Percentiles rank a stretch among this genome's conserved stretches.
Conservation (phyloP, 2,113 vertebrate species). For the Tragulus kanchil region DNA sequence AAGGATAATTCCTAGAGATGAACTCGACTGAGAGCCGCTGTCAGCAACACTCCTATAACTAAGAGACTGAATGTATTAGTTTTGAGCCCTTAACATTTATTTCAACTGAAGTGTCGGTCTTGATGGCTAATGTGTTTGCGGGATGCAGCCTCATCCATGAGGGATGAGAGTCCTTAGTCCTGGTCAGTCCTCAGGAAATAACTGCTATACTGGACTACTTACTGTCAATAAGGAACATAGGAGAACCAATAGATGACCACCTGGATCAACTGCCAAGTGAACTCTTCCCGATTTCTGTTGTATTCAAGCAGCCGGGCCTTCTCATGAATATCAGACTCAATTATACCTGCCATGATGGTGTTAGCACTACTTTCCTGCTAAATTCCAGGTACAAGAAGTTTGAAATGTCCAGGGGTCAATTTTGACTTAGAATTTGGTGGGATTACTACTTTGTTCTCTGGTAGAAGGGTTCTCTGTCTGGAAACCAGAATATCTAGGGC, state of each 20-base stretch:
- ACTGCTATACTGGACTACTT: not conserved
- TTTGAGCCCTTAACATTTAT: constrained; percentile 37
- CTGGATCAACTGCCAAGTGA: not conserved
- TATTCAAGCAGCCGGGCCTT: not conserved
- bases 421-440: not conserved
- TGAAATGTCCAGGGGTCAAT: not conserved
- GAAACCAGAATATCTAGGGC: not conserved
- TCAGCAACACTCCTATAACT: not conserved
- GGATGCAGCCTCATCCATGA: not conserved
- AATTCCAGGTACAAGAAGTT: not conserved
- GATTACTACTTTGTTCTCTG: not conserved
- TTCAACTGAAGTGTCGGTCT: not conserved
- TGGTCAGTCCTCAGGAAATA: not conserved
- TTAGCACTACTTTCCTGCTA: not conserved
- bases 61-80: not conserved
- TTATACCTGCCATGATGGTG: not conserved
- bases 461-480: not conserved
- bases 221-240: not conserved
- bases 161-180: not conserved
- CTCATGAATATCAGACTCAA: not conserved
- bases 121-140: not conserved
- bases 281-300: not conserved
- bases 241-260: not conserved
- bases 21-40: not conserved
- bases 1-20: not conserved